These are phyloP conservation scores for Nesidiocoris tenuis DNA, from an alignment of 2,888 invertebrate genomes.

Conservation along the genomic window DNA sequence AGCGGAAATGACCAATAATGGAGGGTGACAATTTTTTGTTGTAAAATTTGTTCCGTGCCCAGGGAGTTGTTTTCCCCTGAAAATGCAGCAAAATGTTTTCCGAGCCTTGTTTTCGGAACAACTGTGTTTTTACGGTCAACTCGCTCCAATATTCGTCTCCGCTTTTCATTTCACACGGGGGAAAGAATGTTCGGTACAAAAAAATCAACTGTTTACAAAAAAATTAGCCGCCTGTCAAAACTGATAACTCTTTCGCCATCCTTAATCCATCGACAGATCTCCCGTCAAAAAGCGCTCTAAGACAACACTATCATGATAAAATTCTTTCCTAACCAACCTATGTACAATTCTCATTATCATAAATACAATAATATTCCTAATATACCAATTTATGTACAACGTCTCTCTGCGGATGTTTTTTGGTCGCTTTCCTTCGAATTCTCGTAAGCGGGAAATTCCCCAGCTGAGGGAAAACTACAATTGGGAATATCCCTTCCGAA, in stretches of 20 bases:
- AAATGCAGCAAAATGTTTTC: too few species aligned
- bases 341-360: conserved; percentile 44
- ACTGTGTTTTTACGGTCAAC: too few species aligned
- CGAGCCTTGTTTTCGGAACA: too few species aligned
- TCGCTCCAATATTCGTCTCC: too few species aligned
- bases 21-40: too few species aligned
- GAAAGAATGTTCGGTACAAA: not conserved
- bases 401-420: conserved; percentile 28
- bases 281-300: conserved; percentile 10
- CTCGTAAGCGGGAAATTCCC: not conserved
- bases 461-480: not conserved
- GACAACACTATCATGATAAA: conserved; percentile 26
- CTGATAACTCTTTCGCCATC: not conserved
- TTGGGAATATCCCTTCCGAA: not conserved
- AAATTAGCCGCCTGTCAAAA: not conserved
- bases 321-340: conserved; percentile 45
- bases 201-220: not conserved
- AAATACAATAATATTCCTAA: conserved; percentile 43
- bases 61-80: too few species aligned
- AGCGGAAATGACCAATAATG: too few species aligned
- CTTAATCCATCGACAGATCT: not conserved
- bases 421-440: conserved; percentile 22
- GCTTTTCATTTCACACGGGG: not conserved
- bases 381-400: conserved; percentile 31
- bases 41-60: too few species aligned